A percentile compares a stretch with the other conserved stretches of the same genome.
These are phyloP conservation scores for Myotis myotis DNA, from an alignment of 2,797 vertebrate genomes.

Conservation along the genomic window DNA sequence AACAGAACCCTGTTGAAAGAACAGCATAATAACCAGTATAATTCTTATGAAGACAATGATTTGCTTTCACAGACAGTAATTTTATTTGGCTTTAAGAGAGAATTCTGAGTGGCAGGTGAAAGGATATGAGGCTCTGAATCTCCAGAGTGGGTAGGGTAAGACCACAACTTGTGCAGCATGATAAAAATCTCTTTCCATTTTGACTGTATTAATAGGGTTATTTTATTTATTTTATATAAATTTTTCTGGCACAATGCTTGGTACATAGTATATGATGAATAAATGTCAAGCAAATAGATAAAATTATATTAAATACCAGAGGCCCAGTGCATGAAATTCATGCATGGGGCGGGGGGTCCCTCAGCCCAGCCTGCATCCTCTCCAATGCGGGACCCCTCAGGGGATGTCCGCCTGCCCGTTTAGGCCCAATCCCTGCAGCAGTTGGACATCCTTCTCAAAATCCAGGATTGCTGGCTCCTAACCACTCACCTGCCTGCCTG, in stretches of 20 bases:
- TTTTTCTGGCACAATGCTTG: neutral
- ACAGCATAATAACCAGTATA: neutral
- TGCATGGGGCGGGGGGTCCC: no score
- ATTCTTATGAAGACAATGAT: neutral
- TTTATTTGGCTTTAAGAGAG: neutral
- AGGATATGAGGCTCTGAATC: neutral
- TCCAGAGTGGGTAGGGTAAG: neutral
- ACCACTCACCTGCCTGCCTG: no score
- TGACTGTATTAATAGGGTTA: neutral
- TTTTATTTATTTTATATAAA: neutral
- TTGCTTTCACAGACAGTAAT: neutral
- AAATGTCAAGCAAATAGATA: neutral
- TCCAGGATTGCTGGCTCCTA: no score
- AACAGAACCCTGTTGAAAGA: neutral
- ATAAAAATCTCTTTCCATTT: neutral
- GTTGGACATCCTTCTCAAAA: no score
- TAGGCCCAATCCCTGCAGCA: no score
- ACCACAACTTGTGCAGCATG: neutral
- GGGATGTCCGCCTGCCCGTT: no score
- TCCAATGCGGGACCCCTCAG: no score
- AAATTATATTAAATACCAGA: neutral
- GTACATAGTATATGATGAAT: neutral
- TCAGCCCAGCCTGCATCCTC: no score
- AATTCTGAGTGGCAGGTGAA: neutral
- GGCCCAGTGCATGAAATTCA: no score